These are phyloP conservation scores for Zeugodacus cucurbitae DNA, from an alignment of 1,140 invertebrate species.

Conservation along the genomic window DNA sequence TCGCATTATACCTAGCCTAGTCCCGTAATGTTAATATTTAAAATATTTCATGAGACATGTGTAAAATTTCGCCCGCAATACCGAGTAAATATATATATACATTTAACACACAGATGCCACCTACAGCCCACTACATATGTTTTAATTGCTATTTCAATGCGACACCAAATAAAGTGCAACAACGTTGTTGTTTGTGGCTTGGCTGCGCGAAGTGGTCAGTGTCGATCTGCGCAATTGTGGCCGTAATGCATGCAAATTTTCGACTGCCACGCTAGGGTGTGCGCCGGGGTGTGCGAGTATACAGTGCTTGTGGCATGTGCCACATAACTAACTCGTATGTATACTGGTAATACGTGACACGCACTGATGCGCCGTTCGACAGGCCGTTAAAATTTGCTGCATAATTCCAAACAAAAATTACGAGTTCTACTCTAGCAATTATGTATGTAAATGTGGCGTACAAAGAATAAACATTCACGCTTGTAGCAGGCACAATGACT, in stretches of 20 bases:
- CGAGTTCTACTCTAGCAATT: background rate
- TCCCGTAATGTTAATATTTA: too few relatives aligned
- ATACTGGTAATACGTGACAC: background rate
- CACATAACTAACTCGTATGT: background rate
- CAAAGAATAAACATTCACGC: slow-evolving; percentile 25
- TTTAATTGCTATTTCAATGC: slow-evolving; percentile 28
- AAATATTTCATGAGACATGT: background rate
- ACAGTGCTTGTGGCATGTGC: background rate
- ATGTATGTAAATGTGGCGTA: slow-evolving; percentile 9
- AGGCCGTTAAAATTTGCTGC: slow-evolving; percentile 15
- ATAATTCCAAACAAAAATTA: slow-evolving; percentile 26
- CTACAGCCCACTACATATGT: too few relatives aligned
- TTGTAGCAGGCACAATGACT: background rate
- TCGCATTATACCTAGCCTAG: too few relatives aligned
- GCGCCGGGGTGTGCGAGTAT: background rate
- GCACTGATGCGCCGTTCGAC: slow-evolving; percentile 16
- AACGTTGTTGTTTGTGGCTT: slow-evolving; percentile 10
- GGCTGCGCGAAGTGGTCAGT: background rate
- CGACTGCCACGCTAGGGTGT: background rate
- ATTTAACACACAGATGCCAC: too few relatives aligned
- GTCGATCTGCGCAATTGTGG: background rate
- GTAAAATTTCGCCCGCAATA: background rate
- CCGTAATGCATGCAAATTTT: background rate
- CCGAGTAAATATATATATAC: too few relatives aligned
- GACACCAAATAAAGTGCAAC: slow-evolving; percentile 32